Conservation (phyloP, 1,140 invertebrate genomes). For the Solen grandis region DNA sequence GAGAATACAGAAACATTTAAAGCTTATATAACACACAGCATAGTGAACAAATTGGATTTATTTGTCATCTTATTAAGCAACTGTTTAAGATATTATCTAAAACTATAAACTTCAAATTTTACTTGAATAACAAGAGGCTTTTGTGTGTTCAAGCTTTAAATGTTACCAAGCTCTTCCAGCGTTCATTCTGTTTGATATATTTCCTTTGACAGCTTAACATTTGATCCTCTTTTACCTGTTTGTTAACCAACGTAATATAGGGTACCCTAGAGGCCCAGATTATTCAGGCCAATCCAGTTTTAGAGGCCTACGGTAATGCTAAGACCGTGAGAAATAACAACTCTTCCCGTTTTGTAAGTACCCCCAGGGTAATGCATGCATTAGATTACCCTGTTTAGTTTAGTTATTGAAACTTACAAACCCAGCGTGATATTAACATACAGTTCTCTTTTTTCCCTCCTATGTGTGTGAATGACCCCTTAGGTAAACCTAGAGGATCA, state of each 20-base stretch:
- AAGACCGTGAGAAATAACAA: slow-evolving; percentile 99
- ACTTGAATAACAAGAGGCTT: neutral
- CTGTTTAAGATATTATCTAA: neutral
- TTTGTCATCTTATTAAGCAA: no score
- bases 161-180: no score
- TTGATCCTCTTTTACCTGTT: slow-evolving; percentile 5
- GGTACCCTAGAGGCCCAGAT: slow-evolving; percentile 93
- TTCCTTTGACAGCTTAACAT: no score
- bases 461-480: slow-evolving; percentile 42
- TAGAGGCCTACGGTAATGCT: slow-evolving; percentile 99
- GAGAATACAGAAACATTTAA: no score
- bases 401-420: neutral
- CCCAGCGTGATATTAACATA: neutral
- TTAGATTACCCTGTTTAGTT: slow-evolving; percentile 37
- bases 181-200: no score
- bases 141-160: no score
- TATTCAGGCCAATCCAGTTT: slow-evolving; percentile 99
- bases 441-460: slow-evolving; percentile 31
- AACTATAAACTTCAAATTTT: neutral
- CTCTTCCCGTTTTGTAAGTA: slow-evolving; percentile 90
- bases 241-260: slow-evolving; percentile 19
- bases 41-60: no score
- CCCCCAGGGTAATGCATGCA: slow-evolving; percentile 35
- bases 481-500: slow-evolving; percentile 90
- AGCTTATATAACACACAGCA: no score